Conservation (phyloP, 2,113 vertebrate genomes). For the Forbesichthys papilliferus region DNA sequence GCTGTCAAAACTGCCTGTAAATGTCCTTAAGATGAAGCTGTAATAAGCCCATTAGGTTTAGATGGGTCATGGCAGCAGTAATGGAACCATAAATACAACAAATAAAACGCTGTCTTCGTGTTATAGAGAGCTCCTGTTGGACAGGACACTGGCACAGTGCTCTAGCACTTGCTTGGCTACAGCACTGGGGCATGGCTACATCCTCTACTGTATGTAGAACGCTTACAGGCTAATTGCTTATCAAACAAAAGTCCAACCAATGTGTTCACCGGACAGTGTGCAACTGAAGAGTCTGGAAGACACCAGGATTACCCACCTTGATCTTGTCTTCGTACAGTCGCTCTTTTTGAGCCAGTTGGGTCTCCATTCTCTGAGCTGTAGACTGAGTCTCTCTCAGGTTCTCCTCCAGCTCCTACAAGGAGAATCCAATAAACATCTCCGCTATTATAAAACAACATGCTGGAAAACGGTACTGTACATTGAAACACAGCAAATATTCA, state of each 20-base stretch:
- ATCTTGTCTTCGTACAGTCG: conserved; percentile 96
- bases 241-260: not conserved
- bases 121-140: no score
- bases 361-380: conserved; percentile 92
- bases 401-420: conserved; percentile 91
- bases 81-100: not conserved
- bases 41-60: not conserved
- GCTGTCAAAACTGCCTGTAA: conserved; percentile 22
- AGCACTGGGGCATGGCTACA: conserved; percentile 15
- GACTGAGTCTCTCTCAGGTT: conserved; percentile 93
- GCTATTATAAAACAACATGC: conserved; percentile 11
- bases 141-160: no score
- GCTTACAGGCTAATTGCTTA: no score
- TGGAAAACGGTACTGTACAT: not conserved
- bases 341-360: conserved; percentile 94
- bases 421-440: conserved; percentile 1
- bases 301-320: conserved; percentile 76
- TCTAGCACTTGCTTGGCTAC: not conserved
- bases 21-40: not conserved
- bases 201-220: no score
- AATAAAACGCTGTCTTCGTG: no score
- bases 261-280: not conserved
- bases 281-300: not conserved
- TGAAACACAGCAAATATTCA: not conserved
- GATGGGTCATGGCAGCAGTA: not conserved